Conservation (phyloP, 2,888 invertebrate species). For the Drosophila atroscutellata region DNA sequence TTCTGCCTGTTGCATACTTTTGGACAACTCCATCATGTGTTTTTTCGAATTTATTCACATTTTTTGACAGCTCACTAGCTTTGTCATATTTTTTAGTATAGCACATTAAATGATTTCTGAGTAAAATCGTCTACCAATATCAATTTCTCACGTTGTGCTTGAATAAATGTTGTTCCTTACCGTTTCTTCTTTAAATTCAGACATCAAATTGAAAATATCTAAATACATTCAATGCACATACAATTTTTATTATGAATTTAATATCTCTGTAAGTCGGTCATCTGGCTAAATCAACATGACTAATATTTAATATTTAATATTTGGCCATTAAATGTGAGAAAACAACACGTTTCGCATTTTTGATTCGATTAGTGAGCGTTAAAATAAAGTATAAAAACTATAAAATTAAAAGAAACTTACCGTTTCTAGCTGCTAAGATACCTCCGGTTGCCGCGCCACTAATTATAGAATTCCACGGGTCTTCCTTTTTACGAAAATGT, state of each 20-base stretch:
- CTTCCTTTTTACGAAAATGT: constrained; percentile 98
- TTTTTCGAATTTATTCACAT: background rate
- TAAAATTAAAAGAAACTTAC: constrained; percentile 83
- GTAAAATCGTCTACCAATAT: background rate
- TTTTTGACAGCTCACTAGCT: background rate
- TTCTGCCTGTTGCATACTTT: background rate
- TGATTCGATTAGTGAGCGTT: background rate
- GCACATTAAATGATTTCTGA: background rate
- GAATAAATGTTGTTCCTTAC: background rate
- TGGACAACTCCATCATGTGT: background rate
- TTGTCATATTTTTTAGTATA: background rate
- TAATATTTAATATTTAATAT: no score
- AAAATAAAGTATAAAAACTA: background rate
- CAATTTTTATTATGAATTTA: background rate
- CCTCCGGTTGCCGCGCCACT: constrained; percentile 98
- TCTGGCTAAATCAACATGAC: background rate
- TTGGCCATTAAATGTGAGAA: background rate
- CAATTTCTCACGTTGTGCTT: background rate
- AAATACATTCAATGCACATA: background rate
- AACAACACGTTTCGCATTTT: background rate
- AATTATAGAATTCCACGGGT: constrained; percentile 98
- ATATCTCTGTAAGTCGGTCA: background rate
- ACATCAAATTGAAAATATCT: background rate
- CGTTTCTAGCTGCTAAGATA: constrained; percentile 97
- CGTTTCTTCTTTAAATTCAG: background rate